phyloP scores from a whole-genome alignment of 2,888 invertebrate species.

The Mystacides longicornis region DNA sequence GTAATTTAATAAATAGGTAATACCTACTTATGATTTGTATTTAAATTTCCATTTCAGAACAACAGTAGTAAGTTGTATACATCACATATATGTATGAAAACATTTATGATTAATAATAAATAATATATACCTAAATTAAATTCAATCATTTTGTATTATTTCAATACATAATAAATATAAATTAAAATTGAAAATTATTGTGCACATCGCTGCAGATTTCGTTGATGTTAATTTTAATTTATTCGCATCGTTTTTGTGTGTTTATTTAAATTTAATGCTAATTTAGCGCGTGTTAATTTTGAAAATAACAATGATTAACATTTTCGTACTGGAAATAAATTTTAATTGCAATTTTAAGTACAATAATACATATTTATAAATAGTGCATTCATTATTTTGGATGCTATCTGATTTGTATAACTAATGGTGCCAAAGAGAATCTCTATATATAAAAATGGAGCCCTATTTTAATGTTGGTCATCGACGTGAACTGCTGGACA shows the following conservation, averaged over 20 bases:
- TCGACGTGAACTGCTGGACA: no score
- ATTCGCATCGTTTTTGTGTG: neutral
- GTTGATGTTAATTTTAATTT: neutral
- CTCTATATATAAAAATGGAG: no score
- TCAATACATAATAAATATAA: neutral
- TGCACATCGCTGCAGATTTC: neutral
- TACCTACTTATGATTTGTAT: no score
- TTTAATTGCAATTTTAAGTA: no score
- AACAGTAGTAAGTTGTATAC: no score
- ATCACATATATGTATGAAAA: neutral
- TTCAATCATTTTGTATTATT: neutral
- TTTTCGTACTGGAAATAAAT: neutral
- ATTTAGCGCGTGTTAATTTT: neutral
- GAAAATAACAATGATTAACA: neutral
- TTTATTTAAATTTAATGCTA: neutral
- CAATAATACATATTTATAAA: no score
- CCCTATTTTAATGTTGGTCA: no score
- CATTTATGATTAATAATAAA: neutral
- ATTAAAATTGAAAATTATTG: neutral
- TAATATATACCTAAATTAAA: neutral
- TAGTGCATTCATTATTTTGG: no score
- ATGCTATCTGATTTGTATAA: no score
- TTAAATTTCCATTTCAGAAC: no score
- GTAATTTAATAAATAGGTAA: no score
- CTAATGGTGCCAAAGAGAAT: no score